A percentile compares a stretch with the other conserved stretches of the same genome.
These are phyloP conservation scores for Centropus unirufus DNA, from an alignment of 2,113 vertebrate genomes.

Conservation along the genomic window DNA sequence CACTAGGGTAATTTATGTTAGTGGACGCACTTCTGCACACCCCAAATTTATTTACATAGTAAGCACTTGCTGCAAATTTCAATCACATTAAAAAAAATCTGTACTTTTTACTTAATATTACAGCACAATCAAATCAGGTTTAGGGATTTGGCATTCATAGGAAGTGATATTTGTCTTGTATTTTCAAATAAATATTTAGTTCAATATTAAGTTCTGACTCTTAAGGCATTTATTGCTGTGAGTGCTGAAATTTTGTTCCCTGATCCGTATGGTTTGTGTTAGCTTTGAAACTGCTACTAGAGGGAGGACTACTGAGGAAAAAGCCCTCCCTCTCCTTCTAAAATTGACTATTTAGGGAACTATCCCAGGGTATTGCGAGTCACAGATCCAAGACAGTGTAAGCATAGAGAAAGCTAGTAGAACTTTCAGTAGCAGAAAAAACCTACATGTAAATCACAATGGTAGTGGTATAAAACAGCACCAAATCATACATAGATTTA, in stretches of 20 bases:
- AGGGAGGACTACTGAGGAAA: background rate
- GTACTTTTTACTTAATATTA: background rate
- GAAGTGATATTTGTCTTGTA: background rate
- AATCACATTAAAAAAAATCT: background rate
- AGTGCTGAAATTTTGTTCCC: background rate
- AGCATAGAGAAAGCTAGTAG: background rate
- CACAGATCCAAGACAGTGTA: background rate
- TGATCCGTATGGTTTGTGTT: background rate
- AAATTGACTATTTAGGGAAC: background rate
- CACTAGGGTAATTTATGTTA: background rate
- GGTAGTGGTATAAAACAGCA: background rate
- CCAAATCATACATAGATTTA: background rate
- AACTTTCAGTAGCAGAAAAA: background rate
- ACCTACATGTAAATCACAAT: background rate
- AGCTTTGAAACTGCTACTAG: background rate
- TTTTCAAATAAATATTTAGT: background rate
- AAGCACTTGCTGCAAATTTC: background rate
- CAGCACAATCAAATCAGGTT: background rate
- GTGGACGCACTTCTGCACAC: background rate
- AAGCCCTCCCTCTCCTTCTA: background rate
- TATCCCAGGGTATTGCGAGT: background rate
- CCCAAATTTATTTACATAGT: background rate
- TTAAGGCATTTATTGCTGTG: background rate
- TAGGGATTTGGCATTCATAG: background rate
- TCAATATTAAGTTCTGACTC: background rate